Evolutionary conservation across 2,888 invertebrate species (phyloP).

Genomic region (Drosophila picticornis): DNA sequence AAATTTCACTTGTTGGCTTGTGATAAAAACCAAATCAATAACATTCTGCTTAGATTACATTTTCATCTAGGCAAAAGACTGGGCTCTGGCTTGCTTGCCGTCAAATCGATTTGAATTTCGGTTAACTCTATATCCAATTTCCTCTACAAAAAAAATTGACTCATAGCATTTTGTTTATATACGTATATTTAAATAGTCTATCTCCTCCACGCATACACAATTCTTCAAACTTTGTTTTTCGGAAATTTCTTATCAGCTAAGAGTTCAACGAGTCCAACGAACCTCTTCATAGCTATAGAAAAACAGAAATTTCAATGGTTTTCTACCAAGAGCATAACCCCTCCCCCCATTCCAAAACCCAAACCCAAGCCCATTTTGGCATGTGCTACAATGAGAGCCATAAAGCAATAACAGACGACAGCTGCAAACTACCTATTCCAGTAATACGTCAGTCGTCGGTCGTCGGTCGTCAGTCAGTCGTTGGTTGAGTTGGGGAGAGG

Average conservation of each 20-base stretch:
- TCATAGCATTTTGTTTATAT: not conserved
- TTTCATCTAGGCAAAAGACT: not conserved
- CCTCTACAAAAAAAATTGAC: not conserved
- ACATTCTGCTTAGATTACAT: not conserved
- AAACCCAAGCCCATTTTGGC: conserved; percentile 42
- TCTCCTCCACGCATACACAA: not conserved
- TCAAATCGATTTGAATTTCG: not conserved
- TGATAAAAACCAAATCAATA: no score
- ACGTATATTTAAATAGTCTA: not conserved
- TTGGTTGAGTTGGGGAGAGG: conserved; percentile 1
- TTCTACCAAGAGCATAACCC: conserved; percentile 4
- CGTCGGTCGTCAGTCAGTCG: conserved; percentile 13
- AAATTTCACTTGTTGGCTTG: not conserved
- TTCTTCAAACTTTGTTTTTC: not conserved
- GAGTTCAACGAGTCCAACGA: conserved; percentile 45
- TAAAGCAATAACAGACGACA: conserved; percentile 64
- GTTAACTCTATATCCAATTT: not conserved
- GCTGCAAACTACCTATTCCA: conserved; percentile 67
- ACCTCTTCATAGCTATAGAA: conserved; percentile 32
- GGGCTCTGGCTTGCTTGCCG: no score
- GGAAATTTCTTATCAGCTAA: conserved; percentile 45
- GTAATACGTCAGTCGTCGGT: conserved; percentile 61
- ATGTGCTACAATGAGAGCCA: conserved; percentile 49
- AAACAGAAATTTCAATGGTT: conserved; percentile 38
- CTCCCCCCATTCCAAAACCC: conserved; percentile 10